Conservation (phyloP, 2,888 invertebrate genomes). For the Oasisia sp. region DNA sequence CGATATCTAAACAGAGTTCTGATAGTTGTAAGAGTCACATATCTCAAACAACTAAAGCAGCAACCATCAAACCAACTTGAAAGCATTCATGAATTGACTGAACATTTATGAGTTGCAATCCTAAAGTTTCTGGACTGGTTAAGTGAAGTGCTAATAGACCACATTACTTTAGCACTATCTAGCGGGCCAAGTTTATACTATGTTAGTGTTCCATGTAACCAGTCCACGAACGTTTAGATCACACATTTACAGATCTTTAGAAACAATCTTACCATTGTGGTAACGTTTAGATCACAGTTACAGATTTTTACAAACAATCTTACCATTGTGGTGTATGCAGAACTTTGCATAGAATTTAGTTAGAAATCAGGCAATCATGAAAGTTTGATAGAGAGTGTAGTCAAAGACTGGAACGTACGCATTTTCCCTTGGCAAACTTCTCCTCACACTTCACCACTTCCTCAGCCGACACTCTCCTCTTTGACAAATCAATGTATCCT, state of each 20-base stretch:
- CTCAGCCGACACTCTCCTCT: conserved; percentile 96
- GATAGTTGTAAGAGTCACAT: neutral
- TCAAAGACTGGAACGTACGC: conserved; percentile 70
- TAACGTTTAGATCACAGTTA: too few relatives aligned
- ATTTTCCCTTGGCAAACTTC: conserved; percentile 97
- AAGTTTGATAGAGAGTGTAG: neutral
- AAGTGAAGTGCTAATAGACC: too few relatives aligned
- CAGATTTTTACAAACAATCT: neutral
- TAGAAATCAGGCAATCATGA: neutral
- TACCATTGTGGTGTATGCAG: neutral
- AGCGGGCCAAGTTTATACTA: too few relatives aligned
- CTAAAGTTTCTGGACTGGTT: too few relatives aligned
- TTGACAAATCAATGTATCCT: conserved; percentile 99
- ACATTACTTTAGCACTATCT: too few relatives aligned
- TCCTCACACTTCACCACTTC: conserved; percentile 99
- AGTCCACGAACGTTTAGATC: too few relatives aligned
- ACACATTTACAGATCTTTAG: neutral
- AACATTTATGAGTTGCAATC: too few relatives aligned
- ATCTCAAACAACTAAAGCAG: neutral
- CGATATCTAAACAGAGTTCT: too few relatives aligned
- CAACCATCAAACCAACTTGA: neutral
- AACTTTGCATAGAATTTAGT: neutral
- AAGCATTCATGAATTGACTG: neutral
- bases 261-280: neutral
- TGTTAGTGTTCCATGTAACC: too few relatives aligned